Evolutionary conservation across 53 echinoderm and acorn worm species (phyloP).

Genomic region (Glandiceps talaboti): DNA sequence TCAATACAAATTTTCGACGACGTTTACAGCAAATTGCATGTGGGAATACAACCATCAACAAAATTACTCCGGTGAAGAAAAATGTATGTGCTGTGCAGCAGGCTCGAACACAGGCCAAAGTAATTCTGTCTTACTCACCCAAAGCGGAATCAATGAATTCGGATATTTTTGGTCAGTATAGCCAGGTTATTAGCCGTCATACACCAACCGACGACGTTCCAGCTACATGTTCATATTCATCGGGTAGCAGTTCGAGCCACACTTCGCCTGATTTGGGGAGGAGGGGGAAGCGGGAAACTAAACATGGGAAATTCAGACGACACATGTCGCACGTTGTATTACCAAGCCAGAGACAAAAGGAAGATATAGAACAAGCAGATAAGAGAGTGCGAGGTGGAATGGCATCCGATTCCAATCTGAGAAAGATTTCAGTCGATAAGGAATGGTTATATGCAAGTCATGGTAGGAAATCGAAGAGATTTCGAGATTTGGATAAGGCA

Average conservation of each 20-base stretch:
- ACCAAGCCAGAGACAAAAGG: not conserved
- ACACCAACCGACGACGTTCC: not conserved
- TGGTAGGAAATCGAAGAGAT: not conserved
- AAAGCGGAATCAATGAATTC: not conserved
- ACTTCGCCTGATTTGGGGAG: not conserved
- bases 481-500: not conserved
- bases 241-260: not conserved
- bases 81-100: not conserved
- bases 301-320: not conserved
- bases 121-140: not conserved
- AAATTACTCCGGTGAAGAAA: not conserved
- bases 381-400: not conserved
- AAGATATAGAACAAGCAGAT: not conserved
- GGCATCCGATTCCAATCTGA: not conserved
- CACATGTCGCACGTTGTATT: not conserved
- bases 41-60: not conserved
- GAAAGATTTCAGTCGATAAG: not conserved
- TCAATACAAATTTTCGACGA: not conserved
- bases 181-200: not conserved
- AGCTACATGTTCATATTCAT: not conserved
- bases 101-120: not conserved
- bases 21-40: not conserved
- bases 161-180: not conserved
- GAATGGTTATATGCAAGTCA: not conserved
- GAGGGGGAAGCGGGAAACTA: not conserved